Evolutionary conservation across 2,888 invertebrate species (phyloP), one percentile per base, ranked within the genome.

Genomic region (Stramonita haemastoma): DNA sequence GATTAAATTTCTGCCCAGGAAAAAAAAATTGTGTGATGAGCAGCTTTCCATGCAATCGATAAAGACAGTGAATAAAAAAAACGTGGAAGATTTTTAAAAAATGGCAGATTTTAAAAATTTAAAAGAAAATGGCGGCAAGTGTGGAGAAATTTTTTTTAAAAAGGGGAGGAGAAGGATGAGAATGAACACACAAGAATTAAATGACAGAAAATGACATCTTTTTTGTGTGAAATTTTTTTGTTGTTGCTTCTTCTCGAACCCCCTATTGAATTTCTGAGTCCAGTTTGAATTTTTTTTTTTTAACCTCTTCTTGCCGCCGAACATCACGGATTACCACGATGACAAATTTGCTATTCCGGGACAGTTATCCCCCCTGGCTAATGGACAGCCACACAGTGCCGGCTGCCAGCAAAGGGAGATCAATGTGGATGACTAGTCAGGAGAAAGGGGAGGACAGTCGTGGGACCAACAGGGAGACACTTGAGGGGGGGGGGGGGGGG

Each of bases 291-390:
- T 26, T 11, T 73, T 26, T 22, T 26, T 73, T n/a, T 2, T 4
- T 4, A 8, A 26, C n/a, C n/a, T 26, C 11, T n/a, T 22, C n/a
- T 73, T 26, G 11, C n/a, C 26, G 46, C 46, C 46, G 46, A 46
- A 46, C 46, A 57, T 34, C 84, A 85, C 11, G 66, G 86, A 86
- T 86, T 86, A 86, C 86, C 32, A 19, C 34, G 86, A 86, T 86
- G 86, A 86, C 86, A 86, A 86, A 86, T 86, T 86, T 86, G 86
- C 86, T 86, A 66, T 86, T 60, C 86, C 66, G 86, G 86, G 86
- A 60, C 86, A 66, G 60, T 86, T 32, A 86, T 66, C 60, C 86
- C 86, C 86, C 86, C 32, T 85, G 15, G 57, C 57, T 57, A 57
- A 57, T n/a, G 85, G 84, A 57, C n/a, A 22, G 29, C 86, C 32